Evolutionary conservation across 1,140 invertebrate genomes (phyloP), one percentile per base, ranked within the genome.

Genomic region (Acromyrmex heyeri): DNA sequence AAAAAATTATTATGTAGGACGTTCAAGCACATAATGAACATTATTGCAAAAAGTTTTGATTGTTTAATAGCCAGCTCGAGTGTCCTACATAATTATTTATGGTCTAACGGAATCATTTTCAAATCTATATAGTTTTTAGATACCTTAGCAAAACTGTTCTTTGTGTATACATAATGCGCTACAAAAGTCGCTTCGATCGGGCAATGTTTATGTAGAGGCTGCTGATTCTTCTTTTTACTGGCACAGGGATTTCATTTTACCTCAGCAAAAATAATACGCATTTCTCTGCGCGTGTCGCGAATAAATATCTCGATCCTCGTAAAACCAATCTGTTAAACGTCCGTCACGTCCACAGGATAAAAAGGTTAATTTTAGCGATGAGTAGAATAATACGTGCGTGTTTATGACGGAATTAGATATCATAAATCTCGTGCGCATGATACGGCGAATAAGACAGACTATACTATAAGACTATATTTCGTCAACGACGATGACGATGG

Each of bases 361-460:
- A 75, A 75, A 18, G 79, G 55, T 75, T 83, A 75, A 83, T 75
- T 83, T 55, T 75, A 69, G 8, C 24, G 21, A 81, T 30, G 64
- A 38, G 48, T 59, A 21, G 69, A 62, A 62, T 75, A 75, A 83
- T 75, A 72, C 79, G 79, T 30, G 67, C 38, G 38, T 75, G 55
- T 75, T 75, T 48, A 50, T 50, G 69, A 75, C 55, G 27, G 79
- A 18, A 61, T 61, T 44, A 83, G 59, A 83, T 75, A 70, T 50
- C 67, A 61, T 83, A 75, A 73, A 73, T 44, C 50, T n/a, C 6
- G n/a, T 16, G 10, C 34, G 34, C 18, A 18, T 8, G 30, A 16
- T 48, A 18, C 64, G 34, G 8, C 55, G 67, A 83, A 82, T 82
- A 82, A 83, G 73, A 83, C 38, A 83, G 73, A 83, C 38, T 83